These are phyloP conservation scores for Nothobranchius kuhntae DNA, from an alignment of 2,113 vertebrate species.

Conservation along the genomic window DNA sequence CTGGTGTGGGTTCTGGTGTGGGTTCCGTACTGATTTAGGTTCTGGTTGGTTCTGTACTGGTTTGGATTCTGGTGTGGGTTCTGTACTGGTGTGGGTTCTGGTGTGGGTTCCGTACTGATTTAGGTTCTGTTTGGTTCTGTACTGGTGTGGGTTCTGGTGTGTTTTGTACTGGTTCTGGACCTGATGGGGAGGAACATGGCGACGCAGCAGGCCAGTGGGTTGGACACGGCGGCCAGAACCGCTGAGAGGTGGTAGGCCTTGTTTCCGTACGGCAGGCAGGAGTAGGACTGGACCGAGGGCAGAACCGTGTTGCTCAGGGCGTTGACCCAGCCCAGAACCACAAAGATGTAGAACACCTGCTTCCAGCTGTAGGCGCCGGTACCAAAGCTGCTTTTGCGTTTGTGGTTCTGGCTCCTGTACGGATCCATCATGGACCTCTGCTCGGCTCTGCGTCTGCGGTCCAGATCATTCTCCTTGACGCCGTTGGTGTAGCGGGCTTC, in stretches of 20 bases:
- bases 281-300: conserved; percentile 84
- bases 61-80: too few species aligned
- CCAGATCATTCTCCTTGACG: conserved; percentile 7
- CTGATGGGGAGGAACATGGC: conserved; percentile 78
- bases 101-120: too few species aligned
- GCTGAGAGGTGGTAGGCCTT: conserved; percentile 79
- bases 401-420: neutral
- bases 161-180: conserved; percentile 41
- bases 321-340: conserved; percentile 79
- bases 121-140: too few species aligned
- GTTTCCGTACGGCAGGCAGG: conserved; percentile 84
- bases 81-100: too few species aligned
- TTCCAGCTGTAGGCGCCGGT: conserved; percentile 61
- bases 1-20: too few species aligned
- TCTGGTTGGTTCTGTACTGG: too few species aligned
- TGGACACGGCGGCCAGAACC: conserved; percentile 78
- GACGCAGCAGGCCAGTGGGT: conserved; percentile 84
- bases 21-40: too few species aligned
- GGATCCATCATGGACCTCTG: conserved; percentile 67
- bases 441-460: conserved; percentile 37
- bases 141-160: too few species aligned
- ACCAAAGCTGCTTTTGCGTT: conserved; percentile 55
- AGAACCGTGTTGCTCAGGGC: conserved; percentile 82
- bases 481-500: conserved; percentile 25
- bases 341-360: conserved; percentile 78